These are phyloP conservation scores for Irena cyanogastra DNA, from an alignment of 2,113 vertebrate species.

Conservation along the genomic window DNA sequence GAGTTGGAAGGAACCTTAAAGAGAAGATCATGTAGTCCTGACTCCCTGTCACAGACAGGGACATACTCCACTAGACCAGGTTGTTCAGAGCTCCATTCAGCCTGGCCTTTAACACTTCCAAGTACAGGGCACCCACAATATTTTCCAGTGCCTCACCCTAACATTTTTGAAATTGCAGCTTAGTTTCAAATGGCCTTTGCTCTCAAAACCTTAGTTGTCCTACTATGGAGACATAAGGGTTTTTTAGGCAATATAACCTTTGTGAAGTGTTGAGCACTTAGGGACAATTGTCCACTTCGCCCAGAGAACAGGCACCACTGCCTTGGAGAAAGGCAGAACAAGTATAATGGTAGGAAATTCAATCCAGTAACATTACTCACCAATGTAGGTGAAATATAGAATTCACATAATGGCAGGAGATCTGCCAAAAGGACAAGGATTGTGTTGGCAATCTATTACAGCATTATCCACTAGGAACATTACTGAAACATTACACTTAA, in stretches of 20 bases:
- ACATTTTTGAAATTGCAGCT: neutral
- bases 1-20: neutral
- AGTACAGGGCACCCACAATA: neutral
- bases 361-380: neutral
- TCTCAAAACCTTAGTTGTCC: neutral
- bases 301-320: neutral
- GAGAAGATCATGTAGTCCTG: neutral
- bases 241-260: neutral
- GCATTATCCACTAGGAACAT: neutral
- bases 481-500: neutral
- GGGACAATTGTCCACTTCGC: neutral
- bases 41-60: neutral
- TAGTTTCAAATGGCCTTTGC: neutral
- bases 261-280: no score
- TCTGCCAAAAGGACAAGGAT: fast-evolving
- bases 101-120: neutral
- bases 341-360: neutral
- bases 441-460: neutral
- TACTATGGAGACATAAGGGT: neutral
- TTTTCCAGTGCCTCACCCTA: neutral
- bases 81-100: neutral
- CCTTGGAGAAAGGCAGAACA: neutral
- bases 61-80: neutral
- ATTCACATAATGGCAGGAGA: neutral
- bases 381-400: neutral